phyloP scores from a whole-genome alignment of 1,140 invertebrate species.

The Monomorium pharaonis region DNA sequence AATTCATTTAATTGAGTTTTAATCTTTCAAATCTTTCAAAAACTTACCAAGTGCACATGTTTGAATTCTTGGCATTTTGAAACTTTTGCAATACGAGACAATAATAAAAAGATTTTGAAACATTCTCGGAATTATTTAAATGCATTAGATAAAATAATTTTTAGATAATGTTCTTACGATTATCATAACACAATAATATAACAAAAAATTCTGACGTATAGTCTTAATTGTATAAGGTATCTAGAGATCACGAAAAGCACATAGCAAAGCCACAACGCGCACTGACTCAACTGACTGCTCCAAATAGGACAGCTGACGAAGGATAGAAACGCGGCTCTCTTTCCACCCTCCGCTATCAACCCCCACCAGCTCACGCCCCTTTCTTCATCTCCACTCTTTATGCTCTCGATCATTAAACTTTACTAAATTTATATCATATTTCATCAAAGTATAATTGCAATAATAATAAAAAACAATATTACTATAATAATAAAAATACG shows the following conservation, averaged over 20 bases:
- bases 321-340: slow-evolving; percentile 64
- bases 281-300: slow-evolving; percentile 80
- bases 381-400: slow-evolving; percentile 29
- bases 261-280: slow-evolving; percentile 81
- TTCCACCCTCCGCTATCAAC: slow-evolving; percentile 64
- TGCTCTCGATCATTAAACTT: slow-evolving; percentile 17
- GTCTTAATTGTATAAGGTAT: neutral
- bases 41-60: slow-evolving; percentile 14
- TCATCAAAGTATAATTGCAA: neutral
- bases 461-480: neutral
- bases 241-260: slow-evolving; percentile 78
- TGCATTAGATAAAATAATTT: neutral
- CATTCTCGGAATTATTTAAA: neutral
- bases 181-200: neutral
- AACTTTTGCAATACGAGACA: neutral
- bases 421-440: neutral
- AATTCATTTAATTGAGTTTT: neutral
- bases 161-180: neutral
- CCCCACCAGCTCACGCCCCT: slow-evolving; percentile 65
- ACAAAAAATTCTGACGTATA: neutral
- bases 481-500: neutral
- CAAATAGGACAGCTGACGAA: slow-evolving; percentile 81
- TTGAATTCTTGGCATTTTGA: neutral
- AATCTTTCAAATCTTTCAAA: neutral
- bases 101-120: neutral